phyloP scores from a whole-genome alignment of 2,113 vertebrate species.

The Calidris pygmaea region DNA sequence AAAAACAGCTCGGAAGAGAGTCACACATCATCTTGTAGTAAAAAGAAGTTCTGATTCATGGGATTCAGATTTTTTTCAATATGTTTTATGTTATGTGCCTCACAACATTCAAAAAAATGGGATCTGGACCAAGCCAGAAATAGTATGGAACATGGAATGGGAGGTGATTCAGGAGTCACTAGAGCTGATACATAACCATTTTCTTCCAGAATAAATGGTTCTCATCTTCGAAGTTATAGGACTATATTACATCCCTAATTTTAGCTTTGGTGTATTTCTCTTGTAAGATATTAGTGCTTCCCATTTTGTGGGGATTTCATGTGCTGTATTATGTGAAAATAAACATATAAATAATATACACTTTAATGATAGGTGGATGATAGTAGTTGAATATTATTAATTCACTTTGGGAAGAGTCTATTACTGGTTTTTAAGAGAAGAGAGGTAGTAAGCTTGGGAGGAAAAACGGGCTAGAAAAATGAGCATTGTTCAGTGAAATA shows the following conservation, averaged over 20 bases:
- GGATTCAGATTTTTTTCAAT: not conserved
- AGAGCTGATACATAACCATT: not conserved
- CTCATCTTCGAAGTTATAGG: not conserved
- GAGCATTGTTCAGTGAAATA: not conserved
- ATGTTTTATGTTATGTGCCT: not conserved
- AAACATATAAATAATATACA: not conserved
- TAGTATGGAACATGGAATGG: not conserved
- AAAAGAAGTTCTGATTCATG: not conserved
- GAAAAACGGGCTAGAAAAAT: not conserved
- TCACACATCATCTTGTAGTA: not conserved
- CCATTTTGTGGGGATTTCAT: not conserved
- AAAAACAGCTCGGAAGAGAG: not conserved
- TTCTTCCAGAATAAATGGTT: not conserved
- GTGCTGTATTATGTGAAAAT: not conserved
- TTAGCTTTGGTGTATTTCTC: not conserved
- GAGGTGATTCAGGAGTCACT: not conserved
- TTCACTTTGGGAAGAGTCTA: not conserved
- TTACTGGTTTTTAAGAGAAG: not conserved
- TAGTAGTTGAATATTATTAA: not conserved
- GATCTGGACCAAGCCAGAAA: not conserved
- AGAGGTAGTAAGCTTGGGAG: not conserved
- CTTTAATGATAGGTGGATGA: not conserved
- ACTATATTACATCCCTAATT: not conserved
- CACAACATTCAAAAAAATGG: not conserved
- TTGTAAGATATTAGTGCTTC: not conserved